These are phyloP conservation scores for Lophotriccus pileatus DNA, from an alignment of 2,797 vertebrate genomes.

Conservation along the genomic window DNA sequence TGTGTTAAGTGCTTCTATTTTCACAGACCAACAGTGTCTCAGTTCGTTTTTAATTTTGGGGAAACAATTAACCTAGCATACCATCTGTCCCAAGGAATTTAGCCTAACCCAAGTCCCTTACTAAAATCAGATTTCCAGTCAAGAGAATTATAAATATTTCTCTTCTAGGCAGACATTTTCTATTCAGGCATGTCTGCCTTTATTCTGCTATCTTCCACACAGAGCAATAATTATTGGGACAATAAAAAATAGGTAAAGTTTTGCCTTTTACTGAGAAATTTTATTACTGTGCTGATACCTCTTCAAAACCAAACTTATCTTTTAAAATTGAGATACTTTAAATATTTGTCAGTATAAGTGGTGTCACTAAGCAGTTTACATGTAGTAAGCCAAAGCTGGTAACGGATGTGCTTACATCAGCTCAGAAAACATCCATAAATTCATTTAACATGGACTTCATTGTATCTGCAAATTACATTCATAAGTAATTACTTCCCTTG, in stretches of 20 bases:
- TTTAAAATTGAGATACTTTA: not conserved
- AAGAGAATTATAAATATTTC: constrained; percentile 42
- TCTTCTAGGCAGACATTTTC: constrained; percentile 44
- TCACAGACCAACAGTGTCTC: not conserved
- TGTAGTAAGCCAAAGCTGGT: not conserved
- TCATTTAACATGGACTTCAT: constrained; percentile 16
- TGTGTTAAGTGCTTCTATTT: not conserved
- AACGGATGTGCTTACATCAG: constrained; percentile 5
- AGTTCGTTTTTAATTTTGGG: not conserved
- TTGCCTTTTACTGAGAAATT: not conserved
- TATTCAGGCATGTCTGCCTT: constrained; percentile 9
- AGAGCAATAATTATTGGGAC: not conserved
- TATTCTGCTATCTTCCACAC: constrained; percentile 15
- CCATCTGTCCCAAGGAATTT: constrained; percentile 28
- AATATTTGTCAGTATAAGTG: not conserved
- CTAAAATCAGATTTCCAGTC: constrained; percentile 45
- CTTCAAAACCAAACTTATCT: not conserved
- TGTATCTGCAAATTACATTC: constrained; percentile 6
- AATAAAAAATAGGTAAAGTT: not conserved
- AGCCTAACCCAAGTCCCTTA: constrained; percentile 23
- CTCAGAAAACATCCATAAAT: constrained; percentile 14
- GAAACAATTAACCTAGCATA: constrained; percentile 17
- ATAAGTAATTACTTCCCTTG: constrained; percentile 42
- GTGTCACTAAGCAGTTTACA: not conserved
- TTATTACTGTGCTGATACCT: not conserved